Percentiles rank a stretch among this genome's conserved stretches.
phyloP scores from a whole-genome alignment of 2,888 invertebrate genomes.

The Orthosia gracilis region DNA sequence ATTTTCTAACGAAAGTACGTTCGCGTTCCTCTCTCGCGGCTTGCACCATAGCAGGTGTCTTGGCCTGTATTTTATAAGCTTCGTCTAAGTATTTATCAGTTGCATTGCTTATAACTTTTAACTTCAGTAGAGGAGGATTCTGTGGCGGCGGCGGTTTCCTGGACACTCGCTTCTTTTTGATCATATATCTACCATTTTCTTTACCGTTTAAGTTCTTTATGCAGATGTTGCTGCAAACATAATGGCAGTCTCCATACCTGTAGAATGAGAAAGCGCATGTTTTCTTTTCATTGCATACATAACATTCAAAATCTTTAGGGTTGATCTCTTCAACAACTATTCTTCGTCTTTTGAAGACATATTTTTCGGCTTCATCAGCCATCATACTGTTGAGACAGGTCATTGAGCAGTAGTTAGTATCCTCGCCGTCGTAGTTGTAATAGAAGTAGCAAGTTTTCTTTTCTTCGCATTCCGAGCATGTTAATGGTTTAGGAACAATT shows the following conservation, averaged over 20 bases:
- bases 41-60: constrained; percentile 91
- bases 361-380: constrained; percentile 90
- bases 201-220: constrained; percentile 87
- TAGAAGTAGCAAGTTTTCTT: constrained; percentile 86
- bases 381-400: constrained; percentile 90
- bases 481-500: constrained; percentile 76
- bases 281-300: constrained; percentile 88
- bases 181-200: constrained; percentile 83
- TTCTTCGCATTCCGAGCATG: constrained; percentile 87
- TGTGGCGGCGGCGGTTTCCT: constrained; percentile 59
- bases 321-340: constrained; percentile 86
- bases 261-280: constrained; percentile 86
- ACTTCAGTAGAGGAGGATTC: constrained; percentile 83
- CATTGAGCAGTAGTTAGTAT: constrained; percentile 90
- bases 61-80: constrained; percentile 91
- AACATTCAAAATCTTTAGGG: constrained; percentile 79
- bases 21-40: constrained; percentile 91
- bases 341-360: constrained; percentile 88
- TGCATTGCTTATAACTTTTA: constrained; percentile 89
- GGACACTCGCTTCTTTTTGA: constrained; percentile 74
- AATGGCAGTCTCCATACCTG: constrained; percentile 87
- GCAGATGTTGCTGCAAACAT: constrained; percentile 91
- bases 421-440: constrained; percentile 86
- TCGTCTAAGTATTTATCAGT: constrained; percentile 90
- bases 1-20: constrained; percentile 90